These are phyloP conservation scores for Nylanderia fulva DNA, from an alignment of 1,140 invertebrate species.

Conservation along the genomic window DNA sequence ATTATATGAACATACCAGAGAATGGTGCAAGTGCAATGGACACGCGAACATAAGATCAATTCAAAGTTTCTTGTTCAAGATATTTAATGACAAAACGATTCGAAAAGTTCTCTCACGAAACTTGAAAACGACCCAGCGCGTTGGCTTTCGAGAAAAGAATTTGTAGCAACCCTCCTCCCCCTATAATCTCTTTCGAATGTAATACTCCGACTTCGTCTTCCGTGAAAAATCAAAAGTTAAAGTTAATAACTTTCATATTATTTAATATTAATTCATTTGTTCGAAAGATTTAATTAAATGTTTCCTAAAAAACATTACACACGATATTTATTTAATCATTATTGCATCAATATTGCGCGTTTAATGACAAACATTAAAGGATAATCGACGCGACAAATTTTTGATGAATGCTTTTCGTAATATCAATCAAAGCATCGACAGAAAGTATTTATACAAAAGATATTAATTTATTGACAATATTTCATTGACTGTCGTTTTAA, in stretches of 20 bases:
- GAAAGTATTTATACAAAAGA: background rate
- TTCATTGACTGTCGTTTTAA: slow-evolving; percentile 2
- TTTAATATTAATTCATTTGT: slow-evolving; percentile 20
- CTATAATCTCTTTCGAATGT: slow-evolving; percentile 6
- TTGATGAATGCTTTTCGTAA: background rate
- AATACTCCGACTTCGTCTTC: slow-evolving; percentile 15
- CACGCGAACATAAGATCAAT: slow-evolving; percentile 17
- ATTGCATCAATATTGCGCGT: background rate
- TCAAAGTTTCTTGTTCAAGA: slow-evolving; percentile 19
- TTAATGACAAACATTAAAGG: slow-evolving; percentile 13
- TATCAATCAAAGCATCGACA: slow-evolving; percentile 5
- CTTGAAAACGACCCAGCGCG: slow-evolving; percentile 28
- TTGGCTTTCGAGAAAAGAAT: background rate
- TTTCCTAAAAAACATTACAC: slow-evolving; percentile 16
- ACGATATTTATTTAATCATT: slow-evolving; percentile 24
- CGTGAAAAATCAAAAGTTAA: slow-evolving; percentile 31
- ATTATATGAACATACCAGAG: slow-evolving; percentile 15
- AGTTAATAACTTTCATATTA: slow-evolving; percentile 31
- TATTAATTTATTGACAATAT: slow-evolving; percentile 6
- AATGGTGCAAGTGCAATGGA: slow-evolving; percentile 25
- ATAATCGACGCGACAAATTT: background rate
- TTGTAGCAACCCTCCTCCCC: background rate
- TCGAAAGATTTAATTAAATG: slow-evolving; percentile 52
- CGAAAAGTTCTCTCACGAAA: slow-evolving; percentile 31
- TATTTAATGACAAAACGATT: slow-evolving; percentile 39